A percentile compares a stretch with the other conserved stretches of the same genome.
phyloP scores from a whole-genome alignment of 2,888 invertebrate genomes.

The Sipunculus nudus region DNA sequence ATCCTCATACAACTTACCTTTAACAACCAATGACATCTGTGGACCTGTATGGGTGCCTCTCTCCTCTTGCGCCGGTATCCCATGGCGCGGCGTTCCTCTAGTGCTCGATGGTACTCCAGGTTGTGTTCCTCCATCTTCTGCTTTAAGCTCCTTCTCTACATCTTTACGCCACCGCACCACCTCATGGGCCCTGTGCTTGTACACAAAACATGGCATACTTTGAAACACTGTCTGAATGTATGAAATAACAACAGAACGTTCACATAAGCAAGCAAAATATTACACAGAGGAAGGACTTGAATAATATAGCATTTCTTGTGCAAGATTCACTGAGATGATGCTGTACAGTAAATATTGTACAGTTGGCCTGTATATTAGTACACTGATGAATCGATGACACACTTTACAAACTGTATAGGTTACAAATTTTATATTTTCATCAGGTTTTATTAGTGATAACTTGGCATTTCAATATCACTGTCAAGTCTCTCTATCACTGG shows the following conservation, averaged over 20 bases:
- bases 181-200: conserved; percentile 67
- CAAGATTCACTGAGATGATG: too few relatives aligned
- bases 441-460: too few relatives aligned
- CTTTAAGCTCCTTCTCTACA: conserved; percentile 72
- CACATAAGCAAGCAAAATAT: too few relatives aligned
- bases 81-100: conserved; percentile 53
- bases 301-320: too few relatives aligned
- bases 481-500: too few relatives aligned
- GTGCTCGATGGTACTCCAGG: conserved; percentile 50
- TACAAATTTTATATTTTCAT: not conserved
- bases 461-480: too few relatives aligned
- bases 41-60: conserved; percentile 34
- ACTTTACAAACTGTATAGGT: not conserved
- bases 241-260: too few relatives aligned
- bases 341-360: too few relatives aligned
- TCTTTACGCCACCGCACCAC: conserved; percentile 76
- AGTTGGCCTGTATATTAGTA: too few relatives aligned
- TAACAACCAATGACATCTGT: conserved; percentile 48
- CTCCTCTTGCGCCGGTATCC: not conserved
- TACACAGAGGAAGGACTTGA: too few relatives aligned
- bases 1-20: conserved; percentile 40
- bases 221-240: too few relatives aligned
- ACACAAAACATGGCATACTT: too few relatives aligned
- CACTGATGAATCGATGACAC: not conserved
- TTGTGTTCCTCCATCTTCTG: conserved; percentile 70